Evolutionary conservation across 2,797 vertebrate genomes (phyloP).

Genomic region (Euthynnus affinis): DNA sequence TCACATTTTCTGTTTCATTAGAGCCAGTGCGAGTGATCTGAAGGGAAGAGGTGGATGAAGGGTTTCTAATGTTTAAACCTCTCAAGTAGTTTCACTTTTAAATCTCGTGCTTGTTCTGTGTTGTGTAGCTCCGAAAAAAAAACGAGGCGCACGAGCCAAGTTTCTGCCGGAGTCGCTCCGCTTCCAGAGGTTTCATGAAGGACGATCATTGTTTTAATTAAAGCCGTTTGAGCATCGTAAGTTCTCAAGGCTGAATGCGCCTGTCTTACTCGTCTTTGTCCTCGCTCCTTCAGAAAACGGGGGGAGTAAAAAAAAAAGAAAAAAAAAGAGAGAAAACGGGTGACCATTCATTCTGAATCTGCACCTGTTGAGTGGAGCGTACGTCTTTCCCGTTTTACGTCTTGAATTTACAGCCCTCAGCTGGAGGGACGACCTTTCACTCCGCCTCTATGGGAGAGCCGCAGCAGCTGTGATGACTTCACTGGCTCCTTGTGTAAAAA

Average conservation of each 20-base stretch:
- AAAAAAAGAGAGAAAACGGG: slow-evolving; percentile 28
- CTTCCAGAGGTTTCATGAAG: slow-evolving; percentile 58
- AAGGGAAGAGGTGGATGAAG: not conserved
- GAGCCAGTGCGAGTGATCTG: slow-evolving; percentile 37
- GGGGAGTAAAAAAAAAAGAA: not conserved
- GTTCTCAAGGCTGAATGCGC: slow-evolving; percentile 60
- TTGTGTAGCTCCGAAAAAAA: too few species aligned
- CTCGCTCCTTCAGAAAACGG: slow-evolving; percentile 26
- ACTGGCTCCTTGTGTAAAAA: slow-evolving; percentile 70
- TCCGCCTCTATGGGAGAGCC: slow-evolving; percentile 68
- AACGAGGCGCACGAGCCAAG: slow-evolving; percentile 25
- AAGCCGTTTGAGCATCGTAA: slow-evolving; percentile 51
- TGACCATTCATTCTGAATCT: slow-evolving; percentile 74
- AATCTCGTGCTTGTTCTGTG: not conserved
- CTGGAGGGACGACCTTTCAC: slow-evolving; percentile 80
- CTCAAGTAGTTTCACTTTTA: slow-evolving; percentile 30
- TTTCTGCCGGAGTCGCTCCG: slow-evolving; percentile 30
- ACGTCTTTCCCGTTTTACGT: slow-evolving; percentile 79
- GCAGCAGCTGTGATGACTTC: slow-evolving; percentile 81
- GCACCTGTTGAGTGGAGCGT: slow-evolving; percentile 83
- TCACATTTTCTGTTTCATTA: slow-evolving; percentile 54
- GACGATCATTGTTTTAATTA: slow-evolving; percentile 44
- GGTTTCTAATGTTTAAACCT: slow-evolving; percentile 2
- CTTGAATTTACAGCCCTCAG: slow-evolving; percentile 85
- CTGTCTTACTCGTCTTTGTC: slow-evolving; percentile 58